Base-by-base conservation (phyloP, 2,113 vertebrate species). In the Tretioscincus oriximinensis region DNA sequence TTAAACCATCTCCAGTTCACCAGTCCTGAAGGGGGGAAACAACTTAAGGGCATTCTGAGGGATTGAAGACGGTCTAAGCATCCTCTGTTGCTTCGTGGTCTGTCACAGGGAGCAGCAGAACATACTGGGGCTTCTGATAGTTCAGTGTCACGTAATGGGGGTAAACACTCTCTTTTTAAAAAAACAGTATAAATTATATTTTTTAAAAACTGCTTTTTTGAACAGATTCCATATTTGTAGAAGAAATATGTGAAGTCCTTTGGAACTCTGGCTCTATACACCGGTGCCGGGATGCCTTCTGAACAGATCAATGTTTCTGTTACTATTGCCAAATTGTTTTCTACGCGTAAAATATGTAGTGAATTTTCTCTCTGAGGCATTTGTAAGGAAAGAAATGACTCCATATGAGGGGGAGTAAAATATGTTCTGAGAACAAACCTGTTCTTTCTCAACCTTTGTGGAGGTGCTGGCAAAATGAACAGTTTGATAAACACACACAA, bases 271-370 rank as follows among this genome's bases (percentile, higher is more conserved):
- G 54, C 4, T 12, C 54, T 58, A 58, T 18, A 58, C 54, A 18
- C 16, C 18, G 54, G 54, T 58, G 18, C 54, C 18, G 54, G 54
- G 18, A 58, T 18, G 54, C 54, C 54, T 58, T 12, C 54, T 18
- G 5, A 58, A 16, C 79, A 75, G 18, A 49, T 47, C 63, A 80
- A 64, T 77, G 81, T 29, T 65, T n/a, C 24, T 35, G 41, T 35
- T 66, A 61, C 84, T 87, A 69, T 89, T 92, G 76, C 72, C 88
- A 88, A 89, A 78, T 84, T 70, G 83, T 77, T 86, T 87, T 82
- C 21, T 87, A 77, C 85, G 31, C 35, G 75, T 72, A 83, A 85
- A 69, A 8, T 65, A 49, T 77, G 35, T 84, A 84, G 47, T 58
- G 47, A 31, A 31, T 68, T 84, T 89, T 28, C 61, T 49, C 49